These are phyloP conservation scores for Channallabes apus DNA, from an alignment of 2,797 vertebrate species.

Conservation along the genomic window DNA sequence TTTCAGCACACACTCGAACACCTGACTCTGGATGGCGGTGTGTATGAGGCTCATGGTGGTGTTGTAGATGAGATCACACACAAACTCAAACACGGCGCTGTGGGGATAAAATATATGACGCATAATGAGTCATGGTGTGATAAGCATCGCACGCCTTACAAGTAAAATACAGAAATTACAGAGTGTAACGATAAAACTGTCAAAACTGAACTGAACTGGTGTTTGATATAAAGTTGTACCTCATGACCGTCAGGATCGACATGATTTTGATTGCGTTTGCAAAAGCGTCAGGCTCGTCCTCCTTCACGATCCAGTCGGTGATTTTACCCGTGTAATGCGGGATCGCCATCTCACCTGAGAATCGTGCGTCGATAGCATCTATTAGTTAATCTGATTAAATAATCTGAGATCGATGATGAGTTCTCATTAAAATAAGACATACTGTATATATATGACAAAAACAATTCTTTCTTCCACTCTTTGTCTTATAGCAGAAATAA, in stretches of 20 bases:
- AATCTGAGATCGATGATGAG: too few relatives aligned
- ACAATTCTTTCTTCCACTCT: background rate
- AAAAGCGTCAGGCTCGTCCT: slow-evolving; percentile 73
- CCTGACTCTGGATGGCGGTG: slow-evolving; percentile 73
- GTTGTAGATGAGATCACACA: slow-evolving; percentile 79
- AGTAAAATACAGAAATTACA: background rate
- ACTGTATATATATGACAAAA: too few relatives aligned
- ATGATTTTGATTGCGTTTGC: slow-evolving; percentile 74
- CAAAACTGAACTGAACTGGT: background rate
- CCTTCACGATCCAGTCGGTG: slow-evolving; percentile 83
- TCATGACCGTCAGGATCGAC: slow-evolving; percentile 76
- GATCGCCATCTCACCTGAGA: slow-evolving; percentile 86
- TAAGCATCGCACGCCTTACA: too few relatives aligned
- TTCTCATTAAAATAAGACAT: too few relatives aligned
- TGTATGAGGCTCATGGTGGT: slow-evolving; percentile 77
- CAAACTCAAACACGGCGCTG: slow-evolving; percentile 82
- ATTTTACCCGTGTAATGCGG: slow-evolving; percentile 84
- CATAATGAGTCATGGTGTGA: background rate
- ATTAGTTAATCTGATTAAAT: too few relatives aligned
- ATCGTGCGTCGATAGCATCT: background rate
- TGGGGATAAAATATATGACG: background rate
- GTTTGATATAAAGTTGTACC: slow-evolving; percentile 67
- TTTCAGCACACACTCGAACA: slow-evolving; percentile 79
- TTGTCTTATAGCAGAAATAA: background rate
- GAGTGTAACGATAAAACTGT: background rate